Evolutionary conservation across 64 coral and sea anemone species (phyloP), one percentile per base, ranked within the genome.

Genomic region (Montipora efflorescens): DNA sequence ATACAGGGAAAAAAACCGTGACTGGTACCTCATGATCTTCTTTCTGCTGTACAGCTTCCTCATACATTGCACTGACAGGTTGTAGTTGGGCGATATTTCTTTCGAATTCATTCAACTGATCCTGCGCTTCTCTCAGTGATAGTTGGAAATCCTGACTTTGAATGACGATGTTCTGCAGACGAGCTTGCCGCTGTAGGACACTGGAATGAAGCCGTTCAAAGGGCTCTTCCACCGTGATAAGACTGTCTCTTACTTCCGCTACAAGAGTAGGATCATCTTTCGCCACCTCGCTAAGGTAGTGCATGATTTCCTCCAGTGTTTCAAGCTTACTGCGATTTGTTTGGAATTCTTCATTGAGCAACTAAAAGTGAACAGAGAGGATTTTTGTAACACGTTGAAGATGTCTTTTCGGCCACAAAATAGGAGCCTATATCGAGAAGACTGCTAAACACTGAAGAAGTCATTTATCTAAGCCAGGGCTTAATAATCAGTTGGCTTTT

Each of bases 21-120:
- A 36, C 36, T 36, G 36, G 0, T 93, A 99, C 97, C 98, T 99
- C 92, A 9, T 99, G 98, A 61, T 99, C 95, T 48, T 91, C 91
- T 85, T 99, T 94, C 47, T 93, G 95, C 7, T 80, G 88, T 21
- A 83, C 61, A 48, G 90, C 85, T 14, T 91, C 67, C 28, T 62
- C 92, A 55, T 99, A 94, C 23, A 87, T 95, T 14, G 95, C 89
- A 89, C 73, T 96, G 13, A 99, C 80, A 25, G 95, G 89, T 25
- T 79, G 53, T 22, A 94, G 77, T 48, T 87, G 79, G 18, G 59
- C 67, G 7, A 95, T 89, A 14, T 82, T 79, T 45, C 48, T 83
- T 45, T 99, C 98, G 20, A 94, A 79, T 53, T 99, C 98, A 66
- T 87, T 90, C 76, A 99, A 46, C 76, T 96, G 94, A 53, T 92